Base-by-base conservation (phyloP, 1,140 invertebrate genomes). In the Luehdorfia chinensis region DNA sequence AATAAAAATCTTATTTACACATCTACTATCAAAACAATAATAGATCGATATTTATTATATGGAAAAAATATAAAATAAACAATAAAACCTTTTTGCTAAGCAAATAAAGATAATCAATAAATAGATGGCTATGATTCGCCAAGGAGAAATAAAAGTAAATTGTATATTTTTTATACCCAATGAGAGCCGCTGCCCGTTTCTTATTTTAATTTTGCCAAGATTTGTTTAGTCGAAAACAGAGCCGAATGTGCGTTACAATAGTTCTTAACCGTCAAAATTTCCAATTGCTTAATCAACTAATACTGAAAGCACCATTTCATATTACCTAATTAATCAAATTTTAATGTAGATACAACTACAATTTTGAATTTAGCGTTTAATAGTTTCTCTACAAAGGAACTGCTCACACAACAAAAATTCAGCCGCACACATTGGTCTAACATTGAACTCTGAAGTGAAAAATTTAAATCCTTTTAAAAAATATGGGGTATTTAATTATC, bases 1-100 rank as follows among this genome's bases (percentile, higher is more conserved):
- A 70, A 72, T 75, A 78, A 81, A 81, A 81, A 80, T 80, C 76
- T 83, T 84, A 84, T 84, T 64, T 84, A 84, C 80, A 84, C 56
- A 50, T 54, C 58, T 67, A 62, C 60, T 72, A 69, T 55, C 51
- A 66, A 73, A 70, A 73, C 61, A 76, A 78, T 59, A 61, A 60
- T 61, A 69, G 46, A 73, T 65, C 63, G 55, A 59, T 68, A 61
- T 60, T 52, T 50, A 12, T 47, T 43, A 48, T 47, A 55, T 31
- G 61, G 68, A 62, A 58, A 62, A 60, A 63, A 62, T 55, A 68
- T 66, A 66, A 55, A 59, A 49, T 59, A 64, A 75, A 70, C 53
- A 61, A 69, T 60, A 63, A 73, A 70, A 63, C 47, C 25, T 63
- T 66, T 74, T 79, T 75, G 73, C 76, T 80, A 75, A 67, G 75